Percentiles rank a stretch among this genome's conserved stretches.
Conservation (phyloP, 2,113 vertebrate genomes). For the Oncorhynchus keta region DNA sequence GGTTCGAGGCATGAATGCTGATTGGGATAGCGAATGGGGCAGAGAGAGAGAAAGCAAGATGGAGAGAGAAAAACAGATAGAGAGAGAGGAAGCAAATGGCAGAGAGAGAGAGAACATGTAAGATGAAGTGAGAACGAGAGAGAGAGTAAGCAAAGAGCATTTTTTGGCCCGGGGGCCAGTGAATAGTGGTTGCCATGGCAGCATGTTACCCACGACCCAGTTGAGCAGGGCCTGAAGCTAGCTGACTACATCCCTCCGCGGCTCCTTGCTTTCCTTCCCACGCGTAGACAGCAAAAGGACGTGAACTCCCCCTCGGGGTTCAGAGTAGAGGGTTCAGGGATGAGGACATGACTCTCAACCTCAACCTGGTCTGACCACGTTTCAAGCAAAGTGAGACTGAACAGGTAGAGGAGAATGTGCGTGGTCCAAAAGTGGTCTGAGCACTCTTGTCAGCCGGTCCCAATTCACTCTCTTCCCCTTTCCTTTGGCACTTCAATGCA, state of each 20-base stretch:
- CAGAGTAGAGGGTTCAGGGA: slow-evolving; percentile 15
- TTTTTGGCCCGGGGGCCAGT: slow-evolving; percentile 80
- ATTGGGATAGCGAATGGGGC: too few relatives aligned
- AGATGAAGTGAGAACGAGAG: background rate
- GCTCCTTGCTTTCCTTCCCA: slow-evolving; percentile 72
- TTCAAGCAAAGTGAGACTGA: too few relatives aligned
- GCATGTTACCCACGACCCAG: slow-evolving; percentile 89
- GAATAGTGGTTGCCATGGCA: slow-evolving; percentile 89
- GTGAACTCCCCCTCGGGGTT: background rate
- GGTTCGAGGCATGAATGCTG: too few relatives aligned
- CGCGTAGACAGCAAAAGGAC: slow-evolving; percentile 38
- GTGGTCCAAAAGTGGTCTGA: background rate
- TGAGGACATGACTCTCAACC: background rate
- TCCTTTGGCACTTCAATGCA: too few relatives aligned
- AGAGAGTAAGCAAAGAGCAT: slow-evolving; percentile 70
- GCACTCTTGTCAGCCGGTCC: background rate
- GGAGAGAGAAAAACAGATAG: slow-evolving; percentile 4
- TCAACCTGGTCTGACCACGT: background rate
- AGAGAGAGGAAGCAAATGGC: slow-evolving; percentile 63
- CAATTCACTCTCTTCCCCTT: background rate
- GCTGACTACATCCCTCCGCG: slow-evolving; percentile 72
- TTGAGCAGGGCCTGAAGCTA: slow-evolving; percentile 70
- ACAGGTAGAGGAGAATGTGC: too few relatives aligned
- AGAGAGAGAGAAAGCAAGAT: slow-evolving; percentile 8
- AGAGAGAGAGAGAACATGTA: slow-evolving; percentile 18